Conservation (phyloP, 2,113 vertebrate species). For the Hemiscyllium ocellatum region DNA sequence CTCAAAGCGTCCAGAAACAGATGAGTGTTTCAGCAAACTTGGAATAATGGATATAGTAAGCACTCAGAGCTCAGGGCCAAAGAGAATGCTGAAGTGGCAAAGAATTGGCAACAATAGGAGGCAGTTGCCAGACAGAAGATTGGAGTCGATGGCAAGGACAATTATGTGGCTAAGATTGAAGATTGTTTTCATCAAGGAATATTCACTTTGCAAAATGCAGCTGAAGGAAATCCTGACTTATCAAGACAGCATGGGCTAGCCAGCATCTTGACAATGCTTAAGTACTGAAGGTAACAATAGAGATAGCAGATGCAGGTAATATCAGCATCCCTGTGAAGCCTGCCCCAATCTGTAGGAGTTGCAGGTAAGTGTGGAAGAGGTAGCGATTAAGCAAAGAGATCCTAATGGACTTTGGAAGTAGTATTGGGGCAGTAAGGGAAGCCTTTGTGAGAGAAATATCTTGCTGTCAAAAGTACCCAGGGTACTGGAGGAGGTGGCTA, state of each 20-base stretch:
- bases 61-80: not conserved
- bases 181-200: not conserved
- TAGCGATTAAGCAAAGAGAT: not conserved
- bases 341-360: not conserved
- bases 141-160: not conserved
- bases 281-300: not conserved
- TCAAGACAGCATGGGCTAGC: not conserved
- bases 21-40: not conserved
- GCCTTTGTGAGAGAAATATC: not conserved
- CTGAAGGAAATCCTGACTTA: not conserved
- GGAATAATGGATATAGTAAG: not conserved
- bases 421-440: too few species aligned
- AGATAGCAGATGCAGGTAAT: not conserved
- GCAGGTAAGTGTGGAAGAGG: not conserved
- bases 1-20: not conserved
- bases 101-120: not conserved
- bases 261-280: not conserved
- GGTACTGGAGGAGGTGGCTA: too few species aligned
- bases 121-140: not conserved
- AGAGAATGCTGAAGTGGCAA: not conserved
- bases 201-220: not conserved
- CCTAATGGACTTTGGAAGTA: not conserved
- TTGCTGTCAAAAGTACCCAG: not conserved
- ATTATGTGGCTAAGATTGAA: not conserved
- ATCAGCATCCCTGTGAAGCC: not conserved